Conservation (phyloP, 2,797 vertebrate genomes). For the Lepus townsendii region DNA sequence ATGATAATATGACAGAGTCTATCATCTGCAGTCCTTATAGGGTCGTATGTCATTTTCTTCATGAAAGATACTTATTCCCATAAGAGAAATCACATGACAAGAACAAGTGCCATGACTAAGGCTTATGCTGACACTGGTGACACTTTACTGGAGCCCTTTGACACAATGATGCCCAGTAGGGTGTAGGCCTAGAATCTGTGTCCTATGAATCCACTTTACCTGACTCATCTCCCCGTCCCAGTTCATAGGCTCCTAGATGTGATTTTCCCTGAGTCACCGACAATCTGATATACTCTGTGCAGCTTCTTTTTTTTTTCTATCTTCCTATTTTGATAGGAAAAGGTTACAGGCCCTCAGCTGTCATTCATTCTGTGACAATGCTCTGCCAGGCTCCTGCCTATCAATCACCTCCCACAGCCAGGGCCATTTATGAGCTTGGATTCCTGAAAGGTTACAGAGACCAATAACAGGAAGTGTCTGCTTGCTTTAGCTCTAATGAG, state of each 20-base stretch:
- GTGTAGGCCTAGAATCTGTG: not conserved
- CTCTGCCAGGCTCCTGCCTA: conserved; percentile 23
- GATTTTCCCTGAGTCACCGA: not conserved
- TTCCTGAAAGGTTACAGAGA: conserved; percentile 62
- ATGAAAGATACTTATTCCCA: not conserved
- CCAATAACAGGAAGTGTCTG: conserved; percentile 62
- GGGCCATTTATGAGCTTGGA: conserved; percentile 73
- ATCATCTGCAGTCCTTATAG: not conserved
- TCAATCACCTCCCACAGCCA: not conserved
- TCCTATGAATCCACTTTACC: rapidly evolving
- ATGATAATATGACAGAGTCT: not conserved
- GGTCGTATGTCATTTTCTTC: not conserved
- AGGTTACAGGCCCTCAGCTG: conserved; percentile 41
- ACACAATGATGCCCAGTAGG: too few species aligned
- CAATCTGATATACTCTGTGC: not conserved
- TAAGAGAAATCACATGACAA: not conserved
- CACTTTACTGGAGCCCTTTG: not conserved
- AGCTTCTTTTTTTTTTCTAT: not conserved
- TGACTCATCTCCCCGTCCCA: not conserved
- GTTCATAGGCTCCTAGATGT: not conserved
- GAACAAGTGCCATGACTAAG: not conserved
- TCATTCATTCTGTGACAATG: conserved; percentile 30
- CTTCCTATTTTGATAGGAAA: conserved; percentile 54
- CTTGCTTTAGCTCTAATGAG: conserved; percentile 45
- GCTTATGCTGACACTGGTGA: rapidly evolving